Conservation (phyloP, 2,888 invertebrate species). For the Torymus tubicola region DNA sequence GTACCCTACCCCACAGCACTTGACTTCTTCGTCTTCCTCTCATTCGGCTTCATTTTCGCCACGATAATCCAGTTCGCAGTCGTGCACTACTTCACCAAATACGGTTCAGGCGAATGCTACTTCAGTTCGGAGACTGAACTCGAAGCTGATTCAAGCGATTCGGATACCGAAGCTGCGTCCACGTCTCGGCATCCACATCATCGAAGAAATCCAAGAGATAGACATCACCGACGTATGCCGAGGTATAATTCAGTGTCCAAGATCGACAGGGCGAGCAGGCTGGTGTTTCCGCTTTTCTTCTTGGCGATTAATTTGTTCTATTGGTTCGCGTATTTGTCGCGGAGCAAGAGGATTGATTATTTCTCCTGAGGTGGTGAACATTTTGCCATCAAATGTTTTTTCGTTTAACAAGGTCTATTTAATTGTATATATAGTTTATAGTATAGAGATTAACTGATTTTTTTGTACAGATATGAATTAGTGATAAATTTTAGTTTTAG, state of each 20-base stretch:
- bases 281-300: slow-evolving; percentile 87
- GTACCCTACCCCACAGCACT: slow-evolving; percentile 92
- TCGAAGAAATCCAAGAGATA: background rate
- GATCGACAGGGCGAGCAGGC: slow-evolving; percentile 86
- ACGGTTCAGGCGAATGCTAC: slow-evolving; percentile 88
- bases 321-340: slow-evolving; percentile 85
- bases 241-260: slow-evolving; percentile 88
- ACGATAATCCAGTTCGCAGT: slow-evolving; percentile 90
- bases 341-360: slow-evolving; percentile 79
- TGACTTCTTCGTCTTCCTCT: slow-evolving; percentile 89
- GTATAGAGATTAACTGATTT: background rate
- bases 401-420: background rate
- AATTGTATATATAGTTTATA: background rate
- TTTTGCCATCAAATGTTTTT: background rate
- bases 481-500: too few relatives aligned
- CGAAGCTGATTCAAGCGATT: slow-evolving; percentile 74
- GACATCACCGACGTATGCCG: slow-evolving; percentile 77
- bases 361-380: slow-evolving; percentile 47
- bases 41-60: slow-evolving; percentile 88
- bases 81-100: slow-evolving; percentile 92
- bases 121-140: slow-evolving; percentile 81
- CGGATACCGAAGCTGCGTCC: slow-evolving; percentile 30
- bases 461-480: too few relatives aligned
- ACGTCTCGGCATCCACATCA: slow-evolving; percentile 58
- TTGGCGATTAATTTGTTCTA: slow-evolving; percentile 87